These are phyloP conservation scores for Plestiodon gilberti DNA, from an alignment of 2,113 vertebrate species.

Conservation along the genomic window DNA sequence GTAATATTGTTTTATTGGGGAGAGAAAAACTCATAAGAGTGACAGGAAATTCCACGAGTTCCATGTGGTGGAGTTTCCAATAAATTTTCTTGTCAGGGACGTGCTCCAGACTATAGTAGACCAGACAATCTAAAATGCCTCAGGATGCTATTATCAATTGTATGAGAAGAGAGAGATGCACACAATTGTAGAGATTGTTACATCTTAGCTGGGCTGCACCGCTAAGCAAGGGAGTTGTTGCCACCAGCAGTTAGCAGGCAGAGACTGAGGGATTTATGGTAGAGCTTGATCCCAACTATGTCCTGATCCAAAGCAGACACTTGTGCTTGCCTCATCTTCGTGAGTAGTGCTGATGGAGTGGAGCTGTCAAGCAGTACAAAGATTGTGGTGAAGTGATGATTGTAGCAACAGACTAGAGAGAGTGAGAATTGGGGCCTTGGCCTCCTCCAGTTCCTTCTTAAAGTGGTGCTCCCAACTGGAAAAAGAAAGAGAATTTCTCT, in stretches of 20 bases:
- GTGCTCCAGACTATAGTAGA: background rate
- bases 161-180: background rate
- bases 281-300: no score
- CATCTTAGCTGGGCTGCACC: no score
- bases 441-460: no score
- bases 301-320: no score
- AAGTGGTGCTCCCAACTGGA: no score
- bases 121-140: background rate
- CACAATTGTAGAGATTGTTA: background rate
- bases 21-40: slow-evolving; percentile 15
- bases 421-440: background rate
- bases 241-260: no score
- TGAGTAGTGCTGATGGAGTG: no score
- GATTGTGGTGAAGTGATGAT: background rate
- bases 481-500: no score
- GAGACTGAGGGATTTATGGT: no score
- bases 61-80: slow-evolving; percentile 8
- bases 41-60: slow-evolving; percentile 27
- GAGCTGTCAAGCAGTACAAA: no score
- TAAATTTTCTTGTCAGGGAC: slow-evolving; percentile 6
- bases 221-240: no score
- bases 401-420: background rate
- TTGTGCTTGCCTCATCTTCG: no score
- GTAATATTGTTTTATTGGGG: background rate
- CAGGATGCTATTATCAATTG: background rate